Evolutionary conservation across 2,797 vertebrate species (phyloP), one percentile per base, ranked within the genome.

Genomic region (Luscinia megarhynchos): DNA sequence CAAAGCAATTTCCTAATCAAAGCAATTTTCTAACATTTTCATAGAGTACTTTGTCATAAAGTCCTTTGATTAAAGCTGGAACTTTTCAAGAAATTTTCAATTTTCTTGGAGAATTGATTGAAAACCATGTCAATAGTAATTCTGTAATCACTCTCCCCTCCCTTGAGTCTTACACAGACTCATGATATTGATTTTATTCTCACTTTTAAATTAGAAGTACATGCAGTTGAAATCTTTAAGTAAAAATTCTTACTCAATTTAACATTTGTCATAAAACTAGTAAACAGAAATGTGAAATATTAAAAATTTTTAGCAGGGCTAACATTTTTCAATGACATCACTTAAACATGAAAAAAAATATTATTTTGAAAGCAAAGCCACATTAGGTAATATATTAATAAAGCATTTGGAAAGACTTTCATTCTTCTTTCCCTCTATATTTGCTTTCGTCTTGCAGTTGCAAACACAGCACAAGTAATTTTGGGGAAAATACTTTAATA

Each of bases 111-210:
- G 58, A 94, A 92, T 59, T 34, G 51, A 73, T 84, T 64, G 20
- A 79, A 87, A 94, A 93, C 15, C 5, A 41, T 9, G 4, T 76
- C 63, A 83, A 66, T 30, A 80, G 50, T 77, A 72, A 87, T 64
- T 92, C 76, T 80, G 45, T 67, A 87, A 94, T 77, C 64, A 70
- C 27, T 63, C 51, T 81, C 41, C 38, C 81, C 24, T 95, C 73
- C 79, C 70, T 22, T 16, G 54, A 76, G 90, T 38, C 62, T 87
- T 62, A 57, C 1, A 7, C 18, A 45, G 38, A 63, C 61, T 67
- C 57, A 27, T 6, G 5, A 29, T 74, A 89, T 78, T 59, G 77
- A 90, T 92, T 91, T 90, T 82, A 62, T 59, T 86, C 50, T 72
- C 45, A 63, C 57, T 67, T 92, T 89, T 68, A 89, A 94, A 88